These are phyloP conservation scores for Lasioglossum malachurum DNA, from an alignment of 2,888 invertebrate genomes.

Conservation along the genomic window DNA sequence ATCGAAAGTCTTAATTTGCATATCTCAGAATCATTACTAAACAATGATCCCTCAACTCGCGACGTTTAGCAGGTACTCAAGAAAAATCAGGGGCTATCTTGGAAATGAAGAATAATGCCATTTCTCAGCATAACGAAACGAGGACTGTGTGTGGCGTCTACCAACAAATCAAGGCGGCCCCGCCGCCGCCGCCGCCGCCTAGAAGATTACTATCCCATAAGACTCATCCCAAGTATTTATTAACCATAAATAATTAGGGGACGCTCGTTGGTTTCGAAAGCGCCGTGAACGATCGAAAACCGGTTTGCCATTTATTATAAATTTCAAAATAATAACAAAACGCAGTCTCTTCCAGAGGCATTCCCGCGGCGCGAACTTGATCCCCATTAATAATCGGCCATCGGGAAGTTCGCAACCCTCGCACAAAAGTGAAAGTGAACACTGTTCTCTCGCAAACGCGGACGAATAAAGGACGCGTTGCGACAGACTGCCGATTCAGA, in stretches of 20 bases:
- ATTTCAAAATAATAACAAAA: conserved; percentile 5
- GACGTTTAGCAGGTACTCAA: not conserved
- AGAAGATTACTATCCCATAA: conserved; percentile 6
- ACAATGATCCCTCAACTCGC: not conserved
- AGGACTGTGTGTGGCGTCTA: not conserved
- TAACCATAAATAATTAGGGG: conserved; percentile 9
- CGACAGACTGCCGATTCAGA: not conserved
- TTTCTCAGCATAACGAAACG: not conserved
- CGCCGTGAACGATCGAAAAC: not conserved
- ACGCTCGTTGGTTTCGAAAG: not conserved
- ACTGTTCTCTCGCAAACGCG: not conserved
- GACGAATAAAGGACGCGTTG: conserved; percentile 13
- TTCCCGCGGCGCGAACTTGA: not conserved
- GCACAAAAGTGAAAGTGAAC: conserved; percentile 26
- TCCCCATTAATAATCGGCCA: not conserved
- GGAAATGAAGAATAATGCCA: not conserved
- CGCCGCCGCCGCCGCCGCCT: not conserved
- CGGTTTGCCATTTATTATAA: not conserved
- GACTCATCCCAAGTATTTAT: not conserved
- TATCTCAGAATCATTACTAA: not conserved
- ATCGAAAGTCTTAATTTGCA: not conserved
- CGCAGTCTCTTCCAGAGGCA: not conserved
- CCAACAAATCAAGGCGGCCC: not conserved
- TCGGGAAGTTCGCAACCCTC: conserved; percentile 13
- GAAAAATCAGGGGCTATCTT: not conserved